Evolutionary conservation across 1,140 invertebrate genomes (phyloP).

Genomic region (Pararge aegeria): DNA sequence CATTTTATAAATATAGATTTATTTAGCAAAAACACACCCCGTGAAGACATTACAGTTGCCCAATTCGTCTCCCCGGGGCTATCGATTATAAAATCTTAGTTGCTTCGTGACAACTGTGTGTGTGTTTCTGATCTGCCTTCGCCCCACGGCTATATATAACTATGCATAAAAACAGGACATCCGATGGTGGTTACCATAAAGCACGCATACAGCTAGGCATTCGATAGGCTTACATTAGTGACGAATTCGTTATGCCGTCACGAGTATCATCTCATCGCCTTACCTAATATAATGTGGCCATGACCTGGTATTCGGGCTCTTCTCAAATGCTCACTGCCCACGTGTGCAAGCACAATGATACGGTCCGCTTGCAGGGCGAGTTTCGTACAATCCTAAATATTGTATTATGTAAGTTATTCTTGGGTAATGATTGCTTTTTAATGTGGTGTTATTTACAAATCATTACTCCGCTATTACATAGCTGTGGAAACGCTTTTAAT

Average conservation of each 20-base stretch:
- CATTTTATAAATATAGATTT: no score
- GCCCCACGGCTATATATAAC: no score
- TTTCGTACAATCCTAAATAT: conserved; percentile 11
- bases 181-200: background rate
- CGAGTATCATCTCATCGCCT: conserved; percentile 2
- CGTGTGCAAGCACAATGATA: conserved; percentile 22
- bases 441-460: conserved; percentile 14
- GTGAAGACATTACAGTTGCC: no score
- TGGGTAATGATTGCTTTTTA: conserved; percentile 24
- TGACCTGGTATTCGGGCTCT: conserved; percentile 27
- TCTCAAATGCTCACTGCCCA: conserved; percentile 17
- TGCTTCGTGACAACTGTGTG: no score
- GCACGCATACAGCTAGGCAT: background rate
- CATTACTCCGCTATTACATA: conserved; percentile 3
- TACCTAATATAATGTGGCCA: conserved; percentile 21
- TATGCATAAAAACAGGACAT: background rate
- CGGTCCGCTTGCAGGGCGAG: conserved; percentile 29
- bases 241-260: conserved; percentile 2
- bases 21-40: no score
- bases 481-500: background rate
- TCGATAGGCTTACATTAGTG: background rate
- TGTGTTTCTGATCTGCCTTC: no score
- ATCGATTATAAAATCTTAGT: no score
- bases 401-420: conserved; percentile 15
- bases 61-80: no score